Conservation (phyloP, 2,888 invertebrate species). For the Agonopterix arenella region DNA sequence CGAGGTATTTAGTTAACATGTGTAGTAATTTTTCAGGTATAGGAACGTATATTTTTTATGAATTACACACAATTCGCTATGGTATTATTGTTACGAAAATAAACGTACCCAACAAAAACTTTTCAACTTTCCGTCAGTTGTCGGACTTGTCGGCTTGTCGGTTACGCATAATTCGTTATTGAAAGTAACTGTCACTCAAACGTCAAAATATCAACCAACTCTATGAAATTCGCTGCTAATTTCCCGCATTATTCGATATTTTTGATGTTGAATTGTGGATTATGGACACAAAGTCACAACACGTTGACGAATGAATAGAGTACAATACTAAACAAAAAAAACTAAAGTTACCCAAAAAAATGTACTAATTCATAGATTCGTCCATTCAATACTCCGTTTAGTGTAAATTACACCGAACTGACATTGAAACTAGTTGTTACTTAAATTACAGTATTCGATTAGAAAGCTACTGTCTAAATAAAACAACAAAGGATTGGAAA, state of each 20-base stretch:
- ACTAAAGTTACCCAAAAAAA: neutral
- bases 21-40: too few species aligned
- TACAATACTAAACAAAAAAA: neutral
- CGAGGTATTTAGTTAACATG: too few species aligned
- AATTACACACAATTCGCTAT: too few species aligned
- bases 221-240: conserved; percentile 46
- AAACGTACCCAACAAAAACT: conserved; percentile 18
- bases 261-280: conserved; percentile 23
- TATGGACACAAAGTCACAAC: conserved; percentile 22
- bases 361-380: too few species aligned
- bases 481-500: conserved; percentile 41
- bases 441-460: conserved; percentile 40
- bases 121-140: conserved; percentile 37
- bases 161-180: conserved; percentile 59
- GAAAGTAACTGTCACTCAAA: conserved; percentile 71
- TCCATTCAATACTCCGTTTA: neutral
- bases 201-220: conserved; percentile 56
- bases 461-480: conserved; percentile 59
- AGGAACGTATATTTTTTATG: too few species aligned
- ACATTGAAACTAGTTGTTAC: conserved; percentile 2
- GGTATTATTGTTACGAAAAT: conserved; percentile 14
- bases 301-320: conserved; percentile 10
- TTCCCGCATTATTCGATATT: conserved; percentile 46
- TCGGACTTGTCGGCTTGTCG: conserved; percentile 26
- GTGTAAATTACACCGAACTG: neutral